Evolutionary conservation across 2,113 vertebrate species (phyloP), one percentile per base, ranked within the genome.

Genomic region (Notothenia coriiceps): DNA sequence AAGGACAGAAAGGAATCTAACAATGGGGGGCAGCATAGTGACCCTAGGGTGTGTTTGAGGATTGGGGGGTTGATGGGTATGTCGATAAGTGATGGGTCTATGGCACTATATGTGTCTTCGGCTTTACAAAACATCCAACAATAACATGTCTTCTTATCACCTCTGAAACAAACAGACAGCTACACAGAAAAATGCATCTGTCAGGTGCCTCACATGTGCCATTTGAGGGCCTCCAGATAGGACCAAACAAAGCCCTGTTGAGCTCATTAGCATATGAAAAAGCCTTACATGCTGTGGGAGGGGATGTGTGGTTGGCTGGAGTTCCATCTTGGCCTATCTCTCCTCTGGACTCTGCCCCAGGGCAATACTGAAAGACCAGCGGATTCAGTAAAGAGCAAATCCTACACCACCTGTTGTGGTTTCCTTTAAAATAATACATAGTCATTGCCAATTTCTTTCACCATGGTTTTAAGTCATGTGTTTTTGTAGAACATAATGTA

Each of bases 251-350:
- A 92, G 88, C 86, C 60, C 70, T 60, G 43, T 4, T 35, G 63
- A 43, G 13, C 29, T 0, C 0, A 93, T 92, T 93, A 86, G 82
- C 93, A 94, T 94, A n/a, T 90, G 87, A 95, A 95, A 91, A 82
- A 72, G 77, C 79, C 69, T 83, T 35, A 79, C 67, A 86, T 59
- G 85, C 79, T 85, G 84, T 74, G 73, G 89, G 70, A 84, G 84
- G 82, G 86, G 90, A 75, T 70, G 77, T 77, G 85, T 59, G 76
- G 70, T 73, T 86, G 86, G 82, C 57, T 82, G 66, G 65, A 84
- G 60, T 55, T 56, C 66, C 10, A 50, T 62, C 67, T 74, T 9
- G 67, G 56, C 51, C 68, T 62, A 74, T 56, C 52, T 79, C 52
- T 80, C 35, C 54, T 78, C 74, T 77, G 63, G 73, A 80, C 64